Evolutionary conservation across 1,140 invertebrate genomes (phyloP).

Genomic region (Danaus melanippus): DNA sequence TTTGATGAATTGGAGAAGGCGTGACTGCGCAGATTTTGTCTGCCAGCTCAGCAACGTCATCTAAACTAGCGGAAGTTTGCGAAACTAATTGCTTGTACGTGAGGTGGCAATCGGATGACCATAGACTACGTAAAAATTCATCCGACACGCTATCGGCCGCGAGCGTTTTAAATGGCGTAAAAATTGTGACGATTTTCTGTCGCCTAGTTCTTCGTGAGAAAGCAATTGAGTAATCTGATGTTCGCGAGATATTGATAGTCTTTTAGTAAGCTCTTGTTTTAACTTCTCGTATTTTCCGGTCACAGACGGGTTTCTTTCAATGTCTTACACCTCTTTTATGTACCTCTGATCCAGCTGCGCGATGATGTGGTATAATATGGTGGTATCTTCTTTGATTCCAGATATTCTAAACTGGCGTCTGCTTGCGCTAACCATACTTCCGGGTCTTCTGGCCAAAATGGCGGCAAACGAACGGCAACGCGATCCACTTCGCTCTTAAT

Average conservation of each 20-base stretch:
- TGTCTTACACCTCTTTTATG: constrained; percentile 4
- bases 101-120: constrained; percentile 7
- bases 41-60: constrained; percentile 11
- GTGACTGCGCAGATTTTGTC: constrained; percentile 13
- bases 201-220: constrained; percentile 12
- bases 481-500: no score
- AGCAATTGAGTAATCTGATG: constrained; percentile 11
- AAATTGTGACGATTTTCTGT: constrained; percentile 13
- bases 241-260: constrained; percentile 3
- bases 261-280: constrained; percentile 13
- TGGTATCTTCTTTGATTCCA: constrained; percentile 6
- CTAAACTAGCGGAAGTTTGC: constrained; percentile 6
- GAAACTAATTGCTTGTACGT: constrained; percentile 14
- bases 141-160: constrained; percentile 1
- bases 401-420: constrained; percentile 11
- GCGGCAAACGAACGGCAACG: constrained; percentile 10
- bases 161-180: constrained; percentile 7
- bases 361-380: constrained; percentile 11
- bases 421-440: constrained; percentile 14
- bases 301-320: constrained; percentile 6
- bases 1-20: neutral
- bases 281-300: constrained; percentile 10
- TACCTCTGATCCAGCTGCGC: constrained; percentile 8
- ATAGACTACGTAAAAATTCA: constrained; percentile 8
- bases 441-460: constrained; percentile 10